Evolutionary conservation across 2,888 invertebrate species (phyloP).

Genomic region (Lissocephala sabroskyi): DNA sequence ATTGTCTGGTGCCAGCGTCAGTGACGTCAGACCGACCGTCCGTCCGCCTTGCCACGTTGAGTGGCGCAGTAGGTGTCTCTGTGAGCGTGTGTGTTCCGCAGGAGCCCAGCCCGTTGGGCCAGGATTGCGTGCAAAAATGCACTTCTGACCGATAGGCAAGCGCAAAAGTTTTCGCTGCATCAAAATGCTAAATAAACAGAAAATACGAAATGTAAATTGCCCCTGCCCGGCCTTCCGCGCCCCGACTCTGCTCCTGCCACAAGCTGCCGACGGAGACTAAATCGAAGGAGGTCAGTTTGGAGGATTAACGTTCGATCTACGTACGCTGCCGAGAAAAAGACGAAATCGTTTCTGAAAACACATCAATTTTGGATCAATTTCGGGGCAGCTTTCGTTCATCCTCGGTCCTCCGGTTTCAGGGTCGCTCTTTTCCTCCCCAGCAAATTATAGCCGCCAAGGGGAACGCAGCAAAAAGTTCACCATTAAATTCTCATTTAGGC

Average conservation of each 20-base stretch:
- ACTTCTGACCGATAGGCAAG: conserved; percentile 40
- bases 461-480: conserved; percentile 35
- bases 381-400: conserved; percentile 15
- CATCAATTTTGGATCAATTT: conserved; percentile 61
- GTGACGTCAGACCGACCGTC: conserved; percentile 41
- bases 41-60: conserved; percentile 3
- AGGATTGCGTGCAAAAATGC: conserved; percentile 67
- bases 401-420: conserved; percentile 9
- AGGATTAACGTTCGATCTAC: no score
- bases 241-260: no score
- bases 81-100: no score
- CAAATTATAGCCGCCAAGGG: conserved; percentile 44
- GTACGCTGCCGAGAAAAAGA: conserved; percentile 3
- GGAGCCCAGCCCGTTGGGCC: conserved; percentile 14
- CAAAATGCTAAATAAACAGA: conserved; percentile 63
- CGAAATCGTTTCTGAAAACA: conserved; percentile 27
- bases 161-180: conserved; percentile 52
- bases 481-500: conserved; percentile 71
- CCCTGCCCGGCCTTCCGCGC: no score
- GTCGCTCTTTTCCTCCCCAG: conserved; percentile 29
- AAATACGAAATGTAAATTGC: conserved; percentile 22
- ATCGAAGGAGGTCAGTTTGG: no score
- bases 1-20: conserved; percentile 51
- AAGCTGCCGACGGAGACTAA: no score
- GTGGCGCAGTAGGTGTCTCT: no score